Percentiles rank a stretch among this genome's conserved stretches.
Conservation (phyloP, 2,797 vertebrate genomes). For the Peromyscus attwateri region DNA sequence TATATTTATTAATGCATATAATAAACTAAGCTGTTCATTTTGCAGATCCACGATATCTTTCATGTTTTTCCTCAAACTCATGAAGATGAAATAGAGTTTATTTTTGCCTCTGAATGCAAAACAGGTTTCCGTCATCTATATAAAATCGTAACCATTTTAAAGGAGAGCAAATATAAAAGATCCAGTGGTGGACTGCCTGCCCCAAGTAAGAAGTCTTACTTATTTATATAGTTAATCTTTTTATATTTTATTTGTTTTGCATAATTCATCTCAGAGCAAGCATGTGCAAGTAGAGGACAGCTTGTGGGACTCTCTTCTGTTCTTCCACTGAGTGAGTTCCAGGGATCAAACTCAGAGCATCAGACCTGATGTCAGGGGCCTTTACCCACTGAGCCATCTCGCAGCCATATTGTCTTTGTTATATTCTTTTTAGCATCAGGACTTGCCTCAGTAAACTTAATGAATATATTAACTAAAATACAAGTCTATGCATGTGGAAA, state of each 20-base stretch:
- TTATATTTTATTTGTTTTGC: conserved; percentile 8
- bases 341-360: not conserved
- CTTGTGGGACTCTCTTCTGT: not conserved
- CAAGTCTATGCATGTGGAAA: conserved; percentile 24
- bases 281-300: not conserved
- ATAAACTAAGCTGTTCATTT: conserved; percentile 71
- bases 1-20: conserved; percentile 72
- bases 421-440: not conserved
- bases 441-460: conserved; percentile 34
- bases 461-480: not conserved
- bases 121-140: conserved; percentile 91
- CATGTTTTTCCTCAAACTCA: conserved; percentile 90
- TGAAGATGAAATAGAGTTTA: conserved; percentile 90
- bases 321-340: not conserved
- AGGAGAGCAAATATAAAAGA: conserved; percentile 89
- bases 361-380: no score
- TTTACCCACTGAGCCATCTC: not conserved
- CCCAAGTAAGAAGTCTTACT: conserved; percentile 86
- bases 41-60: conserved; percentile 91
- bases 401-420: not conserved
- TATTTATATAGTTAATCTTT: not conserved
- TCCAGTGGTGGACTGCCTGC: conserved; percentile 88
- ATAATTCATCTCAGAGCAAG: not conserved
- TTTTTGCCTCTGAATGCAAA: conserved; percentile 92
- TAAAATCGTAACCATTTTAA: conserved; percentile 88